Base-by-base conservation (phyloP, 1,140 invertebrate genomes). In the Drusus annulatus region DNA sequence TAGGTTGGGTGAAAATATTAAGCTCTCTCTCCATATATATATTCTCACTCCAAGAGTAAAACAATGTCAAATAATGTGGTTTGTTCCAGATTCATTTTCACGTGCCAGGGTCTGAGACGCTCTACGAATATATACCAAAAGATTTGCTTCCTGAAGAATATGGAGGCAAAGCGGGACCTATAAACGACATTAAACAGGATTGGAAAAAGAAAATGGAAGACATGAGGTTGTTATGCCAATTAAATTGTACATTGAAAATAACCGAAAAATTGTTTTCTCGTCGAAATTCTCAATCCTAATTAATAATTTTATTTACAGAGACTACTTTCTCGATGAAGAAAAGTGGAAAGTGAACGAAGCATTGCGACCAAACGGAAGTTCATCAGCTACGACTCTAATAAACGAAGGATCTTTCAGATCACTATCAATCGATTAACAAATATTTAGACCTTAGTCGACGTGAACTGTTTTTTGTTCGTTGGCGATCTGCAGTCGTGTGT, bases 121-220 rank as follows among this genome's bases (percentile, higher is more conserved):
- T 94, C 0, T 92, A 91, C 81, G 88, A 92, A 50, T 91, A 90
- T 83, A 87, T 94, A 45, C 91, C 93, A 0, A 88, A 88, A 80
- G 90, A 92, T 3, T 84, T 94, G n/a, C 84, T 94, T 31, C 93
- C 93, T 0, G 87, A 89, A 16, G 93, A 94, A 84, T 93, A 93
- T 75, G 93, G 93, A 8, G 93, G 93, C 5, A 88, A 89, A 21
- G 90, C 89, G 1, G 92, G 92, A 13, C 84, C 88, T 0, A 85
- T 92, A n/a, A 88, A 90, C 5, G 86, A 89, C 60, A 87, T 93
- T 51, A 93, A 93, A 83, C 84, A 87, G 3, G 84, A 91, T 76
- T 92, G 91, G 87, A 87, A 91, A 7, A 88, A 88, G 36, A 83
- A 86, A 62, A 86, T 90, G 17, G 88, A 89, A 68, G 85, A 86